A percentile compares a stretch with the other conserved stretches of the same genome.
These are phyloP conservation scores for Pygocentrus nattereri DNA, from an alignment of 2,797 vertebrate genomes.

Conservation along the genomic window DNA sequence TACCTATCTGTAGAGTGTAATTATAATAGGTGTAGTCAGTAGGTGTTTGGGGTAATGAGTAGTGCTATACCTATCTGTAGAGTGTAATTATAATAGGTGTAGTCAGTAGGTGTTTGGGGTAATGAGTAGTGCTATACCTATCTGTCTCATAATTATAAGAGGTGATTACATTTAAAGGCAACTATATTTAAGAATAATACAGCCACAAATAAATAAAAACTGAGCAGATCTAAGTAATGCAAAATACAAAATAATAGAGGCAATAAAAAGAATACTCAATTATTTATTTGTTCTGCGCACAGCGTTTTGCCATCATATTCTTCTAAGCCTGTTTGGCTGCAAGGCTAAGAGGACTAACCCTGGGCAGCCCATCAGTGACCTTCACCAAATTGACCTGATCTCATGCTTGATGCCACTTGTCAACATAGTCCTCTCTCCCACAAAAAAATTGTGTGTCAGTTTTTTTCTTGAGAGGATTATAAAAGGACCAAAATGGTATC, in stretches of 20 bases:
- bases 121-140: too few relatives aligned
- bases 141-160: too few relatives aligned
- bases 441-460: slow-evolving; percentile 44
- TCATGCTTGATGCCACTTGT: slow-evolving; percentile 62
- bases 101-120: too few relatives aligned
- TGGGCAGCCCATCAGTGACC: slow-evolving; percentile 62
- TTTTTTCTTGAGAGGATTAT: slow-evolving; percentile 54
- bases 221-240: not conserved
- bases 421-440: slow-evolving; percentile 48
- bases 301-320: slow-evolving; percentile 13
- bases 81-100: too few relatives aligned
- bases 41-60: too few relatives aligned
- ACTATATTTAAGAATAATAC: not conserved
- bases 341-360: slow-evolving; percentile 32
- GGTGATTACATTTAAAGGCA: too few relatives aligned
- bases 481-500: slow-evolving; percentile 50
- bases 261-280: not conserved
- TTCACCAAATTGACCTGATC: slow-evolving; percentile 68
- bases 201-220: not conserved
- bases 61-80: too few relatives aligned
- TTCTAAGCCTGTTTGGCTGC: slow-evolving; percentile 17
- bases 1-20: too few relatives aligned
- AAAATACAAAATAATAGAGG: not conserved
- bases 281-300: not conserved
- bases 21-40: too few relatives aligned